Conservation (phyloP, 1,140 invertebrate species). For the Trichogramma pretiosum region DNA sequence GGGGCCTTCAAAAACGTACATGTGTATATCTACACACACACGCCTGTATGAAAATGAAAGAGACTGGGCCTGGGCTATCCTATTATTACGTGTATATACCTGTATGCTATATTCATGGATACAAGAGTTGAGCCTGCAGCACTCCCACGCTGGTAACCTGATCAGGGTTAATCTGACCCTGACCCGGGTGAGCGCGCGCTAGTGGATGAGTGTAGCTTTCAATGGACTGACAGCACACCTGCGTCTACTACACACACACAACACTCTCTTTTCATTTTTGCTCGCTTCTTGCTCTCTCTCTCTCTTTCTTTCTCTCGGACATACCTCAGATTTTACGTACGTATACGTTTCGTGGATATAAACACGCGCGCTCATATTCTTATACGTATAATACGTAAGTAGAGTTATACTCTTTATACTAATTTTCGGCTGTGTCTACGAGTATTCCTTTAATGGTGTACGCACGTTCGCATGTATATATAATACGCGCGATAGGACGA, state of each 20-base stretch:
- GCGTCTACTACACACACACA: conserved; percentile 18
- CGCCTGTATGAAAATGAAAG: too few species aligned
- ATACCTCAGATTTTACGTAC: conserved; percentile 1
- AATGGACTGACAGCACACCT: conserved; percentile 16
- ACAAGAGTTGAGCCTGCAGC: conserved; percentile 20
- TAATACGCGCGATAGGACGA: too few species aligned
- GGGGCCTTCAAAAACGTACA: too few species aligned
- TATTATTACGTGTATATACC: too few species aligned
- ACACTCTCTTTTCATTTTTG: conserved; percentile 6
- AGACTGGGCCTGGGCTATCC: too few species aligned
- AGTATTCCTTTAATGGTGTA: too few species aligned
- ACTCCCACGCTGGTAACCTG: conserved; percentile 46
- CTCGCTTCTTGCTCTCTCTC: not conserved
- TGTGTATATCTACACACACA: too few species aligned
- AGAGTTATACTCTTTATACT: too few species aligned
- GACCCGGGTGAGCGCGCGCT: conserved; percentile 34
- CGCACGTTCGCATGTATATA: too few species aligned
- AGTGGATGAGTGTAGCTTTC: not conserved
- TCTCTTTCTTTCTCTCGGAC: conserved; percentile 17
- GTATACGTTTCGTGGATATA: not conserved
- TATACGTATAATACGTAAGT: too few species aligned
- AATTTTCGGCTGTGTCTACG: too few species aligned
- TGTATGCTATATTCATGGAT: conserved; percentile 41
- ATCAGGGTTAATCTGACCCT: conserved; percentile 45
- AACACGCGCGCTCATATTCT: too few species aligned